Evolutionary conservation across 1,140 invertebrate species (phyloP).

Genomic region (Stegodyphus dumicola): DNA sequence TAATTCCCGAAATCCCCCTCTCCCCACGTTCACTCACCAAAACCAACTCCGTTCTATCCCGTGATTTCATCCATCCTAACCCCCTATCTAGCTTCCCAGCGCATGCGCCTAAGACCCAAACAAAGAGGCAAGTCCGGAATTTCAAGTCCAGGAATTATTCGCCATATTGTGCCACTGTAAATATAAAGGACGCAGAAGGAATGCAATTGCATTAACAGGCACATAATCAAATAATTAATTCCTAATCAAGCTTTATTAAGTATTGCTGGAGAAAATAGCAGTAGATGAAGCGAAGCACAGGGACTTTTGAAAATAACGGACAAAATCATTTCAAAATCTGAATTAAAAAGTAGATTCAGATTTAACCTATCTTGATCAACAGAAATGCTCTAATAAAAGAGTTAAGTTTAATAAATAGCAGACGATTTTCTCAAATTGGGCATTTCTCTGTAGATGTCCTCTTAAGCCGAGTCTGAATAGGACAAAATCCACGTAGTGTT

Average conservation of each 20-base stretch:
- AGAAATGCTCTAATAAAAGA: too few relatives aligned
- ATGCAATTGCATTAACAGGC: background rate
- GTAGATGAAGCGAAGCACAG: too few relatives aligned
- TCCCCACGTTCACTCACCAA: constrained; percentile 16
- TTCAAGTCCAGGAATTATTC: background rate
- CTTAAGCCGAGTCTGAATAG: too few relatives aligned
- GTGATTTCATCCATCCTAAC: constrained; percentile 18
- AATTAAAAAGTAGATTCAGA: too few relatives aligned
- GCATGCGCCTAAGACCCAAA: background rate
- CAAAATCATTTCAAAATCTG: too few relatives aligned
- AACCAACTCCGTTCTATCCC: constrained; percentile 33
- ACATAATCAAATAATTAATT: background rate
- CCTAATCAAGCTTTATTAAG: background rate
- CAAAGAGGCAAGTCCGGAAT: background rate
- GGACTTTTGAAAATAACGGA: too few relatives aligned
- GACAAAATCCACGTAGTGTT: too few relatives aligned
- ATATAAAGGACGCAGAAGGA: background rate
- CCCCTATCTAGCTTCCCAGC: background rate
- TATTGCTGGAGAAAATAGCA: too few relatives aligned
- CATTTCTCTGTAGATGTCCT: too few relatives aligned
- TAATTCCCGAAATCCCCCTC: constrained; percentile 48
- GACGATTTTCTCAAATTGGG: too few relatives aligned
- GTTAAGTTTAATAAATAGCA: too few relatives aligned
- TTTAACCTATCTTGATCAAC: too few relatives aligned
- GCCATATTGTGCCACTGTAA: constrained; percentile 21